Evolutionary conservation across 2,888 invertebrate genomes (phyloP), one percentile per base, ranked within the genome.

Genomic region (Mamestra brassicae): DNA sequence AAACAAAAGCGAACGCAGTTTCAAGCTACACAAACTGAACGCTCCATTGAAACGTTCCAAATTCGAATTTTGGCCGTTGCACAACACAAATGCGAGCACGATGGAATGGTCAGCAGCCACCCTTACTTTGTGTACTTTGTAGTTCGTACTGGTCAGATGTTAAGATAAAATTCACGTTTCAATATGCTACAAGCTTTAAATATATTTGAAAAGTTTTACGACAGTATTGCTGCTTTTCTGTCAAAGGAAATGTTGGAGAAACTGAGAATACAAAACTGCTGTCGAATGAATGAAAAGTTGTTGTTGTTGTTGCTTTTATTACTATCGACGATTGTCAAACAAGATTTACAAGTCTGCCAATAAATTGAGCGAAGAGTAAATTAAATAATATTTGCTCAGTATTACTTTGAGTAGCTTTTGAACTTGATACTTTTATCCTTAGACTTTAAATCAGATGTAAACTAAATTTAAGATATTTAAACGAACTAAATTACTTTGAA

Each of bases 131-230:
- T 15, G 4, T 79, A 54, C 70, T 74, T 60, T 34, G 7, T 79
- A 54, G 67, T 74, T 60, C 38, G 58, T 67, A 63, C 69, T 52
- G 77, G 76, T 82, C 75, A 82, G 66, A 80, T 84, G 65, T 79
- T 69, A 55, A 71, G 68, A 79, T 78, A 82, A 72, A 75, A 77
- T 78, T 71, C 68, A 74, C 2, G 71, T 76, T 77, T 81, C 82
- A 71, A 81, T 77, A 78, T 58, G 60, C 52, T 77, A 69, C 60
- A 79, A 83, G 73, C 78, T 80, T 78, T 72, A 77, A 85, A 85
- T 77, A 77, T 76, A 80, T 87, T 76, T 80, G 58, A 58, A 64
- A 79, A 86, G 77, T 87, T 86, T 76, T 58, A 58, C 73, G 64
- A 76, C 64, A 76, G 69, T 74, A 76, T 76, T 77, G 77, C 69